Conservation (phyloP, 2,888 invertebrate genomes). For the Pardosa pseudoannulata region DNA sequence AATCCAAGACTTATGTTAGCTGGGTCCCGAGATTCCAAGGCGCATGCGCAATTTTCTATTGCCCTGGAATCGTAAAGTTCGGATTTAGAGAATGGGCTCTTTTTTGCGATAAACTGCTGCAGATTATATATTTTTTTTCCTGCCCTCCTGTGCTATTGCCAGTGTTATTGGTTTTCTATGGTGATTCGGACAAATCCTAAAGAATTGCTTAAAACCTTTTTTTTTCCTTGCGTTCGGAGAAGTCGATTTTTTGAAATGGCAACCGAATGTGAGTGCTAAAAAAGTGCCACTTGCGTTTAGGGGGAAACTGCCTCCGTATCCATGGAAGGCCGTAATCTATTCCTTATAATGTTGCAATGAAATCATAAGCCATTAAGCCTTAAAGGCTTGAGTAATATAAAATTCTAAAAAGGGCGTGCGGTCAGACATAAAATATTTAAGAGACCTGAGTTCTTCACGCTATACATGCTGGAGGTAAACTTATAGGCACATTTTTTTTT, state of each 20-base stretch:
- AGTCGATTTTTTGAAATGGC: conserved; percentile 37
- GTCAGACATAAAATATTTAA: too few species aligned
- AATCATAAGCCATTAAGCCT: too few species aligned
- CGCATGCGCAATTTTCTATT: conserved; percentile 30
- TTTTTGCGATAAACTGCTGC: conserved; percentile 42
- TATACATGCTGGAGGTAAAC: too few species aligned
- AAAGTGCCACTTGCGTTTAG: neutral
- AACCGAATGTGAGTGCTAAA: neutral
- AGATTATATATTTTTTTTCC: conserved; percentile 7
- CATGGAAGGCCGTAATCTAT: neutral
- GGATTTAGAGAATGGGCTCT: conserved; percentile 47
- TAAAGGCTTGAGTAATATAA: too few species aligned
- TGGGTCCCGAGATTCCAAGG: neutral
- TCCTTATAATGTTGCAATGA: too few species aligned
- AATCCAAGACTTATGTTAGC: conserved; percentile 23
- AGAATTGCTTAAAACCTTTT: conserved; percentile 57
- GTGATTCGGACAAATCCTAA: conserved; percentile 64
- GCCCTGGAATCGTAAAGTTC: conserved; percentile 22
- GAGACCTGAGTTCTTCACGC: too few species aligned
- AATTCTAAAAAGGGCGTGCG: too few species aligned
- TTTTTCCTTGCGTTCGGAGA: conserved; percentile 27
- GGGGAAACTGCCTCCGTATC: neutral
- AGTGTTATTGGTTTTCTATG: conserved; percentile 65
- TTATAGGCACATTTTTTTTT: too few species aligned
- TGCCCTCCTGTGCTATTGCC: conserved; percentile 14